These are phyloP conservation scores for Drosophila demipolita DNA, from an alignment of 2,888 invertebrate species.

Conservation along the genomic window DNA sequence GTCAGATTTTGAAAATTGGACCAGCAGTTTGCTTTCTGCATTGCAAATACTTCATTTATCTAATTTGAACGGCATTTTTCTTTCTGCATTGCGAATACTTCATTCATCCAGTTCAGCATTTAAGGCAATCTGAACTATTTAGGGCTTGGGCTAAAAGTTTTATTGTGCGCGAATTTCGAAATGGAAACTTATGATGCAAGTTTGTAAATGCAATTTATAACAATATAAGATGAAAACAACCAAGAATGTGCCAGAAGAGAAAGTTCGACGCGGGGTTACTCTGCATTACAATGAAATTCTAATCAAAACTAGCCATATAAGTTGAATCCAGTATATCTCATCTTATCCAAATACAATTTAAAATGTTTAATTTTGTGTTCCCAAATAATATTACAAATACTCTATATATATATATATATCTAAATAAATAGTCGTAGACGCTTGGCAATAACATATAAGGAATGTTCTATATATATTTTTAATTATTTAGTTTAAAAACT, in stretches of 20 bases:
- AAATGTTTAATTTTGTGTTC: background rate
- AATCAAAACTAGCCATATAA: background rate
- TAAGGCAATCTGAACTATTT: conserved; percentile 30
- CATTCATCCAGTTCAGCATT: conserved; percentile 5
- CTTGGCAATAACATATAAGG: background rate
- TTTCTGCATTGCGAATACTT: conserved; percentile 5
- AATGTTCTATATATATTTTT: background rate
- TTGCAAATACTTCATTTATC: background rate
- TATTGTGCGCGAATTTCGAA: conserved; percentile 20
- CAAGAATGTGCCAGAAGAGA: background rate
- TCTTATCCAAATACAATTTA: background rate
- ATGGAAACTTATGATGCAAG: conserved; percentile 54
- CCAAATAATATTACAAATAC: background rate
- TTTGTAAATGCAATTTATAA: conserved; percentile 54
- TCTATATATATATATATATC: background rate
- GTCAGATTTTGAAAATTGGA: conserved; percentile 7
- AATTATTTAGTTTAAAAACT: too few relatives aligned
- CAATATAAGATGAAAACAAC: conserved; percentile 27
- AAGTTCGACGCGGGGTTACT: background rate
- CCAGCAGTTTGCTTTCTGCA: conserved; percentile 21
- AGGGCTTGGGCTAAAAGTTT: conserved; percentile 28
- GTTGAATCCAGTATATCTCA: background rate
- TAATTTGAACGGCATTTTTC: conserved; percentile 25
- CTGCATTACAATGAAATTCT: background rate
- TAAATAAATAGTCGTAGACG: background rate